A percentile compares a stretch with the other conserved stretches of the same genome.
These are phyloP conservation scores for Ochropleura plecta DNA, from an alignment of 2,888 invertebrate species.

Conservation along the genomic window DNA sequence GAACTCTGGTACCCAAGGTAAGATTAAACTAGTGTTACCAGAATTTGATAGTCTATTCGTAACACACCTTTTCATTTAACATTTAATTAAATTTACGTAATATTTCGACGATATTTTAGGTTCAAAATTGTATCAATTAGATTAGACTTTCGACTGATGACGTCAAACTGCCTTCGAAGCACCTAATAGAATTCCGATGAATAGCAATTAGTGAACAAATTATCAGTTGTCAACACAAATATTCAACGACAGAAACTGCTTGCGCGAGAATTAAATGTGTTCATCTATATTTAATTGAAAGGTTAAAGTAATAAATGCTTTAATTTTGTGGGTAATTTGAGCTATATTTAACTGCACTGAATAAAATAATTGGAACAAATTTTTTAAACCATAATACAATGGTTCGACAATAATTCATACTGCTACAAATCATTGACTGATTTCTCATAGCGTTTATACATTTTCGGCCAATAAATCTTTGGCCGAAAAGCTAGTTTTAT, in stretches of 20 bases:
- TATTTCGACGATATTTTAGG: not conserved
- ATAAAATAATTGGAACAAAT: not conserved
- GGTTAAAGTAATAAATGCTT: not conserved
- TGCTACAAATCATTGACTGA: too few relatives aligned
- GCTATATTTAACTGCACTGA: not conserved
- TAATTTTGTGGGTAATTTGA: not conserved
- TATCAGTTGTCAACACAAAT: slow-evolving; percentile 18
- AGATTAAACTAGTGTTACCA: too few relatives aligned
- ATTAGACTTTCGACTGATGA: not conserved
- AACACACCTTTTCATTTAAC: not conserved
- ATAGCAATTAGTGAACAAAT: slow-evolving; percentile 33
- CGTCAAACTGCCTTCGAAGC: not conserved
- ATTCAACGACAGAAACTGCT: slow-evolving; percentile 32
- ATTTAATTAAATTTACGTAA: not conserved
- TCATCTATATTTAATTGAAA: slow-evolving; percentile 20
- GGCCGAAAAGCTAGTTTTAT: not conserved
- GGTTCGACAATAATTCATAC: not conserved
- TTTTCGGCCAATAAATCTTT: too few relatives aligned
- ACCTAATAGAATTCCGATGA: slow-evolving; percentile 14
- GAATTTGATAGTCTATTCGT: not conserved
- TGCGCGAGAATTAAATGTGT: slow-evolving; percentile 9
- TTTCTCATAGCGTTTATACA: too few relatives aligned
- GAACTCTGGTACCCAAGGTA: too few relatives aligned
- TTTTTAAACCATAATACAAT: not conserved
- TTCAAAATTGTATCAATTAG: not conserved